Evolutionary conservation across 2,888 invertebrate genomes (phyloP).

Genomic region (Hirtodrosophila confusa): DNA sequence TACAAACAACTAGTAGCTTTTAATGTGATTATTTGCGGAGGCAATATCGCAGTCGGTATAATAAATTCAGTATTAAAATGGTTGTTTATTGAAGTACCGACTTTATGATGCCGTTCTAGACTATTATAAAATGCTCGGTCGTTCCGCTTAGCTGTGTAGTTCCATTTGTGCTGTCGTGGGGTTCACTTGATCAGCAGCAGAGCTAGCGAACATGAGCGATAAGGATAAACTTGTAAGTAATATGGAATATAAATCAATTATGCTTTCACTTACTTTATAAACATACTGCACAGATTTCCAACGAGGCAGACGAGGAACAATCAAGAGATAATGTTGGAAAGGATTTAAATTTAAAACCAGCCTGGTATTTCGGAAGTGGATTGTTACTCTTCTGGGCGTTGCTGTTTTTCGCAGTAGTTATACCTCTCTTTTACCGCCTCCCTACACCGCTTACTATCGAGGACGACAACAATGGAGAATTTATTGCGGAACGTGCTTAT

Average conservation of each 20-base stretch:
- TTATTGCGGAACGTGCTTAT: slow-evolving; percentile 88
- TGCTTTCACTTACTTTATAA: not conserved
- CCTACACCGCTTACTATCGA: slow-evolving; percentile 66
- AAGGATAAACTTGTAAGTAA: slow-evolving; percentile 40
- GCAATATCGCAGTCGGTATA: slow-evolving; percentile 17
- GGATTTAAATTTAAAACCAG: slow-evolving; percentile 3
- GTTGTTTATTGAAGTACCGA: slow-evolving; percentile 31
- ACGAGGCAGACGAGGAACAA: slow-evolving; percentile 11
- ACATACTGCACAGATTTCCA: slow-evolving; percentile 15
- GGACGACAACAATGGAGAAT: slow-evolving; percentile 83
- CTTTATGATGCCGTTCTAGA: slow-evolving; percentile 20
- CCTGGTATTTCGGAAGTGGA: slow-evolving; percentile 70
- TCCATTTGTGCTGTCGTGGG: slow-evolving; percentile 19
- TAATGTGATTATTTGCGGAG: not conserved
- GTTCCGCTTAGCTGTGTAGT: slow-evolving; percentile 16
- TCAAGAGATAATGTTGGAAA: not conserved
- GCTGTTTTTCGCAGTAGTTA: slow-evolving; percentile 70
- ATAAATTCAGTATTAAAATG: slow-evolving; percentile 33
- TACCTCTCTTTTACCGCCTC: slow-evolving; percentile 65
- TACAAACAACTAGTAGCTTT: slow-evolving; percentile 13
- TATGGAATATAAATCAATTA: not conserved
- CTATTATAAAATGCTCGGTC: slow-evolving; percentile 31
- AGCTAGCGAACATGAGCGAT: slow-evolving; percentile 29
- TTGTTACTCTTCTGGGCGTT: slow-evolving; percentile 73
- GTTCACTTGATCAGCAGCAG: slow-evolving; percentile 6